These are phyloP conservation scores for Spatula clypeata DNA, from an alignment of 2,797 vertebrate species.

Conservation along the genomic window DNA sequence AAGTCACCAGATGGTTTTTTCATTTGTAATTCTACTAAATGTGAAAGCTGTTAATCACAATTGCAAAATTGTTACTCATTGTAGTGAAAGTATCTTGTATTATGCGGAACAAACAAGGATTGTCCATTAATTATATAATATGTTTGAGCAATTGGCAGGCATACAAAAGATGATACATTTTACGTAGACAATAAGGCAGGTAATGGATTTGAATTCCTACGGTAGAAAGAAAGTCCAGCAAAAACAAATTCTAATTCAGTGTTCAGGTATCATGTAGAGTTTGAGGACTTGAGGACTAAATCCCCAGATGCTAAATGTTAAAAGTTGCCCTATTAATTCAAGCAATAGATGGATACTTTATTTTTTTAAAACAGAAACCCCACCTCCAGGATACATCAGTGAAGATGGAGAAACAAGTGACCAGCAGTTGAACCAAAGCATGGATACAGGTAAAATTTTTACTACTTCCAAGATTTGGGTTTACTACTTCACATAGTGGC, in stretches of 20 bases:
- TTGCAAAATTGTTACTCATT: conserved; percentile 18
- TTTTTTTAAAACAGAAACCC: conserved; percentile 90
- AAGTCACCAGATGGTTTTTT: conserved; percentile 50
- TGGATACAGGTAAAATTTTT: conserved; percentile 93
- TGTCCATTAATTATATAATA: neutral
- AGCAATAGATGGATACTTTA: neutral
- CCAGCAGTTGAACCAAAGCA: conserved; percentile 98
- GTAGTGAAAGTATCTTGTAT: conserved; percentile 7
- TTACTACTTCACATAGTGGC: neutral
- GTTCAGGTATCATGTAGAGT: neutral
- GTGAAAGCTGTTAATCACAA: conserved; percentile 46
- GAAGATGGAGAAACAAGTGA: conserved; percentile 99
- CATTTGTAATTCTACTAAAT: conserved; percentile 30
- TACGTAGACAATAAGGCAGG: neutral
- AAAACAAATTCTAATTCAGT: neutral
- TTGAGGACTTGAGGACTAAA: neutral
- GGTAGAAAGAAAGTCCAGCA: neutral
- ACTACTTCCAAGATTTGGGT: neutral
- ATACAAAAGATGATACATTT: neutral
- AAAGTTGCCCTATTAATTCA: neutral
- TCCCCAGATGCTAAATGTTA: neutral
- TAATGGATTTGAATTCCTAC: neutral
- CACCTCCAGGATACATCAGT: conserved; percentile 98
- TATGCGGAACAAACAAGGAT: conserved; percentile 10
- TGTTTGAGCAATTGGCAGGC: neutral